Conservation (phyloP, 1,140 invertebrate genomes). For the Stegodyphus mimosarum region DNA sequence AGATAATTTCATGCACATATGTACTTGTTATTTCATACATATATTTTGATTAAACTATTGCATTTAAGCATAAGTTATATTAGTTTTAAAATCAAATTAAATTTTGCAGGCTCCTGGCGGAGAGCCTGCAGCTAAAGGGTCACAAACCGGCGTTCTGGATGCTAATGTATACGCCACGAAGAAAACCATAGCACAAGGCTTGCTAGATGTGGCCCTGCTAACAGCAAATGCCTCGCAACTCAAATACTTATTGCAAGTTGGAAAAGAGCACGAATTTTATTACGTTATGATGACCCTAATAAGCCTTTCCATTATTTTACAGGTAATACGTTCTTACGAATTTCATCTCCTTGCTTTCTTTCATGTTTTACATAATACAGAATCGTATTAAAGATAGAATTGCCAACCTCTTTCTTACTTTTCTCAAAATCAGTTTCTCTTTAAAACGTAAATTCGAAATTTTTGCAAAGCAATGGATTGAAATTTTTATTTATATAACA, state of each 20-base stretch:
- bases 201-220: slow-evolving; percentile 69
- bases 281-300: slow-evolving; percentile 79
- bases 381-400: too few species aligned
- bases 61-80: too few species aligned
- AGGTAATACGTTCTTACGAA: slow-evolving; percentile 73
- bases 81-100: too few species aligned
- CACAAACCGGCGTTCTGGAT: slow-evolving; percentile 70
- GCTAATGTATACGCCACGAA: slow-evolving; percentile 87
- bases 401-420: too few species aligned
- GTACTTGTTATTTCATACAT: background rate
- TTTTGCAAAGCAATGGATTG: too few species aligned
- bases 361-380: too few species aligned
- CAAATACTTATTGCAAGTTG: slow-evolving; percentile 77
- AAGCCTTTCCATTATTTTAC: slow-evolving; percentile 84
- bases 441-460: too few species aligned
- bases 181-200: slow-evolving; percentile 81
- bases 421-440: too few species aligned
- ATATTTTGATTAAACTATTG: background rate
- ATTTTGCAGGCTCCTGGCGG: slow-evolving; percentile 2
- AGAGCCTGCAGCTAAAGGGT: background rate
- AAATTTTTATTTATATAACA: too few species aligned
- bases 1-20: too few species aligned
- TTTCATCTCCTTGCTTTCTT: background rate
- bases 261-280: slow-evolving; percentile 63
- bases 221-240: slow-evolving; percentile 82